Evolutionary conservation across 2,888 invertebrate species (phyloP).

Genomic region (Polietes domitor): DNA sequence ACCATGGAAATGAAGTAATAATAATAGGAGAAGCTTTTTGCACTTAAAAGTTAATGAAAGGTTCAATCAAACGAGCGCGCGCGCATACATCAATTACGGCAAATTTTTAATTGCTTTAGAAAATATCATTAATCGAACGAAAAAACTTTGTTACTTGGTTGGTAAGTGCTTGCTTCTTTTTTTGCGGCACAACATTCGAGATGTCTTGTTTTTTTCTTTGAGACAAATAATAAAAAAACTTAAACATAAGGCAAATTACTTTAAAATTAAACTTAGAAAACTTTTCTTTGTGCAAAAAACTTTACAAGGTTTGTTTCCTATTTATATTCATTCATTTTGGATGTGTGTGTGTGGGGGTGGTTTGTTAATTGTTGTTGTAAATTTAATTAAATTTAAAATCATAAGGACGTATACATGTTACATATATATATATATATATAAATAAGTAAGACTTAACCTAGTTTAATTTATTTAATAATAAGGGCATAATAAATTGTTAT

Average conservation of each 20-base stretch:
- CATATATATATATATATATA: neutral
- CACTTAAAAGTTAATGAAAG: slow-evolving; percentile 69
- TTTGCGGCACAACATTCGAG: too few relatives aligned
- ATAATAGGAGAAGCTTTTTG: slow-evolving; percentile 76
- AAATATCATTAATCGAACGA: neutral
- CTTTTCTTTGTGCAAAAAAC: slow-evolving; percentile 75
- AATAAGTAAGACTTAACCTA: slow-evolving; percentile 29
- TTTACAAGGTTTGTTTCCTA: slow-evolving; percentile 68
- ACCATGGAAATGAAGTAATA: slow-evolving; percentile 70
- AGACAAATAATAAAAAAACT: neutral
- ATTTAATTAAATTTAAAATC: slow-evolving; percentile 7
- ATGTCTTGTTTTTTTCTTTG: neutral
- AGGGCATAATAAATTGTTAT: neutral
- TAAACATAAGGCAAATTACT: slow-evolving; percentile 35
- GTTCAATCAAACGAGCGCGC: slow-evolving; percentile 23
- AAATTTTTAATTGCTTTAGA: neutral
- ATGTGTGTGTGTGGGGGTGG: slow-evolving; percentile 33
- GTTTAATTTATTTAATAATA: neutral
- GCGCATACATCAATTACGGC: neutral
- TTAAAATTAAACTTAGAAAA: slow-evolving; percentile 46
- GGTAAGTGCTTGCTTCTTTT: slow-evolving; percentile 21
- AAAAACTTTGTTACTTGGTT: slow-evolving; percentile 10
- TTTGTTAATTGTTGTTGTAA: slow-evolving; percentile 1
- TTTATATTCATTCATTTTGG: slow-evolving; percentile 59
- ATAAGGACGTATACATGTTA: slow-evolving; percentile 33